Percentiles rank a stretch among this genome's conserved stretches.
These are phyloP conservation scores for Athalia rosae DNA, from an alignment of 2,888 invertebrate species.

Conservation along the genomic window DNA sequence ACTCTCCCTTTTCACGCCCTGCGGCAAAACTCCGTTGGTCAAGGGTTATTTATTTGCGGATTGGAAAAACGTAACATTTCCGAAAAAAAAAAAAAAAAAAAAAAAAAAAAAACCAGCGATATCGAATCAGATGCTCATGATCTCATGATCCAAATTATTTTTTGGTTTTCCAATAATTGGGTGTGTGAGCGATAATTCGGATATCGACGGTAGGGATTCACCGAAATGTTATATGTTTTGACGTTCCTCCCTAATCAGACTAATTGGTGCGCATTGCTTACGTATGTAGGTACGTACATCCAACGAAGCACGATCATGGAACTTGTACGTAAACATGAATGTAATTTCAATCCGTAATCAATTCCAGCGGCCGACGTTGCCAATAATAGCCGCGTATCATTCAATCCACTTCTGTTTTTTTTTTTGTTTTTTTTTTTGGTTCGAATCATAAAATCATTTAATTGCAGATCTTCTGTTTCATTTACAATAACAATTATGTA, in stretches of 20 bases:
- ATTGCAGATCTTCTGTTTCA: no score
- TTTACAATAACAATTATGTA: no score
- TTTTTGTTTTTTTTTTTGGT: not conserved
- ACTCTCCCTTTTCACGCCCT: not conserved
- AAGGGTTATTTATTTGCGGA: conserved; percentile 19
- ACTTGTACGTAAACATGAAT: not conserved
- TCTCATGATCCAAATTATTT: not conserved
- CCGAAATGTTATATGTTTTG: not conserved
- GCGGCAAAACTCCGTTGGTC: conserved; percentile 9
- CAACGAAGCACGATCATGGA: not conserved
- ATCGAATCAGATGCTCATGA: not conserved
- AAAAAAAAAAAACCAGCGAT: no score
- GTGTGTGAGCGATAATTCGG: not conserved
- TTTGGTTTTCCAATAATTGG: not conserved
- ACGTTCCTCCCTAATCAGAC: conserved; percentile 2
- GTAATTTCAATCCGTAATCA: conserved; percentile 3
- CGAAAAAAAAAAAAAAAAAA: no score
- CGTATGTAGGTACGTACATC: no score
- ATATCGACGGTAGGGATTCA: not conserved
- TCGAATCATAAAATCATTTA: not conserved
- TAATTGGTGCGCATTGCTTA: conserved; percentile 9
- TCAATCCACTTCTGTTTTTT: not conserved
- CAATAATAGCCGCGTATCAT: not conserved
- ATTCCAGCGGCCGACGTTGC: not conserved
- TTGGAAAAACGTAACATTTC: not conserved